Conservation (phyloP, 2,797 vertebrate species). For the Todus mexicanus region DNA sequence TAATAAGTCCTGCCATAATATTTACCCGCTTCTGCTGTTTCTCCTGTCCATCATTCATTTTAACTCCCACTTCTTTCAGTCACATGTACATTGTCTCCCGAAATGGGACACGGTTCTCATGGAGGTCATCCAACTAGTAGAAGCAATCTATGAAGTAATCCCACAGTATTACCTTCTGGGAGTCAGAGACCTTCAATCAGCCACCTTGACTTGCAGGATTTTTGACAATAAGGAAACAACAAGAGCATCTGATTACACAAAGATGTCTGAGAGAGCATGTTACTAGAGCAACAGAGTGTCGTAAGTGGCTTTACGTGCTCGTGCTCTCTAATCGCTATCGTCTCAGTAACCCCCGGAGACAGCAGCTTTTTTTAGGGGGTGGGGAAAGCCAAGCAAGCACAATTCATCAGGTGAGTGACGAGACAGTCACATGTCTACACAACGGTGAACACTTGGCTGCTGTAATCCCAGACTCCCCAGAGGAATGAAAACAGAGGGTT, state of each 20-base stretch:
- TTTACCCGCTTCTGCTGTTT: neutral
- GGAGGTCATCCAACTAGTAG: neutral
- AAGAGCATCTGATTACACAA: neutral
- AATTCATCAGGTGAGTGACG: neutral
- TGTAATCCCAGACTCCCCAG: neutral
- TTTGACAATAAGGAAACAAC: neutral
- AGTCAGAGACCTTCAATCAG: neutral
- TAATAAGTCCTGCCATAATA: neutral
- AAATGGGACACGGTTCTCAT: neutral
- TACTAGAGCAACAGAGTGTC: neutral
- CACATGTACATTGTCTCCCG: fast-evolving
- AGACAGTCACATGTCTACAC: neutral
- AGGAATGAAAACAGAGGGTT: neutral
- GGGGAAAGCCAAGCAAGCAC: neutral
- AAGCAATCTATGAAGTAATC: neutral
- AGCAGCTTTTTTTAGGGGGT: neutral
- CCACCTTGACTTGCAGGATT: neutral
- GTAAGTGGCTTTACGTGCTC: neutral
- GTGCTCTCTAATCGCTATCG: fast-evolving
- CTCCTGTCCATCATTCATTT: neutral
- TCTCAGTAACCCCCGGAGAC: neutral
- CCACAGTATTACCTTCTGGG: neutral
- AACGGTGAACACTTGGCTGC: neutral
- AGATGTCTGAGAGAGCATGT: neutral
- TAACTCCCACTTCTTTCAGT: neutral